These are phyloP conservation scores for Eutrigla gurnardus DNA, from an alignment of 2,797 vertebrate species.

Conservation along the genomic window DNA sequence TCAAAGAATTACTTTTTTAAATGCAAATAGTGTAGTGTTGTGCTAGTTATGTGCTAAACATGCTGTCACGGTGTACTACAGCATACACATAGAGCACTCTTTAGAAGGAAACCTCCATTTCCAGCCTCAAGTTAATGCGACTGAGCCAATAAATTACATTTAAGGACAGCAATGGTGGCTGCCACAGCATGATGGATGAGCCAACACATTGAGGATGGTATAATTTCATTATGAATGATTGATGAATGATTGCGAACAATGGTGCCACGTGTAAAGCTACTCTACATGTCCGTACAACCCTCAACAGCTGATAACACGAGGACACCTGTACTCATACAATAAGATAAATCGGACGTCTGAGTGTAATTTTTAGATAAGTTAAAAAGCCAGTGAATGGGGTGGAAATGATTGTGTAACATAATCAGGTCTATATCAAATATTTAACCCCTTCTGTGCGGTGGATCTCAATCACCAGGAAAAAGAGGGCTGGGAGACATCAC, in stretches of 20 bases:
- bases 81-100: not conserved
- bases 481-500: constrained; percentile 37
- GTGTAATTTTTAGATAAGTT: constrained; percentile 22
- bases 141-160: constrained; percentile 57
- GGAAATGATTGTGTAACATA: constrained; percentile 23
- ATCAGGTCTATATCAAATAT: constrained; percentile 15
- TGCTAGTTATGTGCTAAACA: not conserved
- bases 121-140: constrained; percentile 18
- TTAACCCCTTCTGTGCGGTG: constrained; percentile 5
- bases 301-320: constrained; percentile 4
- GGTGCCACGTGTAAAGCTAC: constrained; percentile 18
- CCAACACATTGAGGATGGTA: constrained; percentile 44
- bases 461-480: constrained; percentile 45
- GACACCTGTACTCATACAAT: not conserved
- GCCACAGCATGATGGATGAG: constrained; percentile 61
- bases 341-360: constrained; percentile 19
- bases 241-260: constrained; percentile 56
- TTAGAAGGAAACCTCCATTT: constrained; percentile 11
- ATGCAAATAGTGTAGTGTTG: not conserved
- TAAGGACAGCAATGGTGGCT: constrained; percentile 37
- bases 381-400: constrained; percentile 1
- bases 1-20: not conserved
- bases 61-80: not conserved
- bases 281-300: not conserved
- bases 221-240: constrained; percentile 50